Evolutionary conservation across 2,888 invertebrate species (phyloP), one percentile per base, ranked within the genome.

Genomic region (Eumacrocentrus americanus): DNA sequence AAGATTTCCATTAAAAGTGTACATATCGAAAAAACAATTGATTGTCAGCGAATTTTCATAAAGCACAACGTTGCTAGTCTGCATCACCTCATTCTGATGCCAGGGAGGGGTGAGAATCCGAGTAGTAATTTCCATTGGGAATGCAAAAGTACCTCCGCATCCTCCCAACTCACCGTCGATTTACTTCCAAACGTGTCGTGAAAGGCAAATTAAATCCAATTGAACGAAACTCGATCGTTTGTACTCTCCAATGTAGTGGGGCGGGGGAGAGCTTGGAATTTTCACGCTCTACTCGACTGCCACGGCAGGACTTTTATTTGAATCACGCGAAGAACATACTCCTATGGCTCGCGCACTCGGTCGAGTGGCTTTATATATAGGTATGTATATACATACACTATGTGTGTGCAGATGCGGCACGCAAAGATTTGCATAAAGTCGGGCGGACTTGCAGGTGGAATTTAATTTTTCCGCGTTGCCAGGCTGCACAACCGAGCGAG

Each of bases 131-230:
- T 54, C 54, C 44, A 54, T 54, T 18, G 42, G 44, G 54, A 44
- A 29, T 58, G 35, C 25, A 52, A 22, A 54, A 44, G 20, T 58
- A 48, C 40, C 38, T 38, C 25, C 40, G 18, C 59, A 29, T 37
- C 22, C 48, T 40, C 22, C 11, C 23, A 48, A 48, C 20, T 42
- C 47, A 29, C 38, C 38, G 38, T 57, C 62, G 60, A 57, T 56
- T 59, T 50, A 53, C 46, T 62, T 42, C 25, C 20, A 44, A 61
- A 61, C 42, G 60, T 56, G 52, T 50, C 53, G 44, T 59, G 51
- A 54, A 44, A 55, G 56, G 57, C 50, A 59, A 61, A 64, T 64
- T 62, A 59, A 62, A 66, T 57, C 46, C 54, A 62, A 66, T 66
- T 62, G 61, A 64, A 64, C 51, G 59, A 56, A 59, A 59, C 57